Conservation (phyloP, 2,113 vertebrate genomes). For the Petrocephalus zakoni region DNA sequence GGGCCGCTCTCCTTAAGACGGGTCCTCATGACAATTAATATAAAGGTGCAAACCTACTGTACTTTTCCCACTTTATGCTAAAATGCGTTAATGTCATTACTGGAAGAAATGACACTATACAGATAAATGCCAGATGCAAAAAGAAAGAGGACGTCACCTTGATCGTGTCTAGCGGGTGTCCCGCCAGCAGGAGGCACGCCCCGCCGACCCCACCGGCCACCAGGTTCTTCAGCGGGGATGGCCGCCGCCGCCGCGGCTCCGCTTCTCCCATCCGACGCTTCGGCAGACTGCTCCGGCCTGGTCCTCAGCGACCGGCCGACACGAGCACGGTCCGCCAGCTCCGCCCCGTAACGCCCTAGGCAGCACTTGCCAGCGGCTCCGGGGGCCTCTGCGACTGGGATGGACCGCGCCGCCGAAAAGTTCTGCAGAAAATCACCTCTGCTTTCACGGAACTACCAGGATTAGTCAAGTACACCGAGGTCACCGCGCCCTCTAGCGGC, state of each 20-base stretch:
- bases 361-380: neutral
- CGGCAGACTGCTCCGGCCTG: neutral
- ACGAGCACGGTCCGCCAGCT: neutral
- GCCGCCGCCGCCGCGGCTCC: constrained; percentile 2
- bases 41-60: neutral
- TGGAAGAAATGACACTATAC: neutral
- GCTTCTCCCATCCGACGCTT: constrained; percentile 38
- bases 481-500: neutral
- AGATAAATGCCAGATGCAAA: neutral
- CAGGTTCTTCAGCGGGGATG: constrained; percentile 63
- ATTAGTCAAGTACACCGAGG: neutral
- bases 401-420: neutral
- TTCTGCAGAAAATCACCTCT: neutral
- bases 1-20: neutral
- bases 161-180: constrained; percentile 69
- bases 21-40: neutral
- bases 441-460: neutral
- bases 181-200: constrained; percentile 58
- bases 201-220: constrained; percentile 56
- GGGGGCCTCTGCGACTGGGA: neutral
- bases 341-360: neutral
- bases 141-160: constrained; percentile 47
- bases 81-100: neutral
- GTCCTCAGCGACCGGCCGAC: neutral
- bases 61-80: neutral